Evolutionary conservation across 2,797 vertebrate species (phyloP), one percentile per base, ranked within the genome.

Genomic region (Arrhamphus sclerolepis): DNA sequence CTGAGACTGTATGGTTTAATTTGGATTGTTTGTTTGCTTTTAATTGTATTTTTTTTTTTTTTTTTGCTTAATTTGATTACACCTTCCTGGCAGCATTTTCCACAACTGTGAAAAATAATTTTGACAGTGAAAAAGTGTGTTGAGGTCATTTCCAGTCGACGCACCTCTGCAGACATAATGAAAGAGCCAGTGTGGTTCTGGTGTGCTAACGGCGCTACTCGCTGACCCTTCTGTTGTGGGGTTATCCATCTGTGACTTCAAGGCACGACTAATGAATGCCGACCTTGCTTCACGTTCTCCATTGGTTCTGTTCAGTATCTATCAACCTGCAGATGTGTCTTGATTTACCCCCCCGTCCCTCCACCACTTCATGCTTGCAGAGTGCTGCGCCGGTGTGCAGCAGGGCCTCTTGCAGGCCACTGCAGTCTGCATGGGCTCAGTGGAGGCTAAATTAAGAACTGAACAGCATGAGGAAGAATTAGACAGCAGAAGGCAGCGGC

Each of bases 291-390:
- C 77, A 59, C 81, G 89, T 87, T 89, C 78, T 82, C 81, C 51
- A 77, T 87, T 77, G 48, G 78, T 84, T 83, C 79, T 81, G 64
- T 86, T 89, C 89, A 82, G 69, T 70, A 80, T 89, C 85, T 70
- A 89, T 89, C 90, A 89, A 72, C 60, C 62, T 47, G 19, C 75
- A 70, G 78, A 90, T 88, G 83, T 70, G 82, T 91, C 87, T 90
- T 86, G 81, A 90, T 91, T 90, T 83, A 80, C 59, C 77, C 56
- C 57, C 41, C 41, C 44, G 76, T 76, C 79, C 56, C 58, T 70
- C 49, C 70, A 62, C 71, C 56, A 39, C 78, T 73, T 69, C 72
- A 59, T 76, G 70, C 70, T 71, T 53, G 72, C 38, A 54, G 70
- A 81, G 70, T 46, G n/a, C 29, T 46, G 69, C 67, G 46, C 39